These are phyloP conservation scores for Hexactinellida sp. DNA, from an alignment of 37 sponge, comb jelly and placozoan genomes.

Conservation along the genomic window DNA sequence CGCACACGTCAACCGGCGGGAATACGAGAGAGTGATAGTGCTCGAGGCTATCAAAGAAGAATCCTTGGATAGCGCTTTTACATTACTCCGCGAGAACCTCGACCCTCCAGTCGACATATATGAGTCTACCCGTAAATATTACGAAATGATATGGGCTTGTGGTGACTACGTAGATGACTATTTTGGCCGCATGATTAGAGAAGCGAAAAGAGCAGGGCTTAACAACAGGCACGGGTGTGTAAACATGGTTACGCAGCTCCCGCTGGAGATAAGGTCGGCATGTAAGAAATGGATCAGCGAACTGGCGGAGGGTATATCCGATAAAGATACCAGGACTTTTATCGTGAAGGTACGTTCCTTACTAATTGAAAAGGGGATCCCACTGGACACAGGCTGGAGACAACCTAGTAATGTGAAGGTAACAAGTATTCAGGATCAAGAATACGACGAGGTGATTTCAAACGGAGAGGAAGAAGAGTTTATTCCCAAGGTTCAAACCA, in stretches of 20 bases:
- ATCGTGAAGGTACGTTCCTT: neutral
- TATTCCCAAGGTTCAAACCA: neutral
- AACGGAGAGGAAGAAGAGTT: neutral
- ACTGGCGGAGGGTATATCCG: neutral
- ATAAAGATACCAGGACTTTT: neutral
- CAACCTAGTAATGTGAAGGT: neutral
- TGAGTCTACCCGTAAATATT: neutral
- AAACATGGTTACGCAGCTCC: neutral
- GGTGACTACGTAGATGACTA: slow-evolving; percentile 14
- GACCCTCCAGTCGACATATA: neutral
- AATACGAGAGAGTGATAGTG: neutral
- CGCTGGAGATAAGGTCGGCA: neutral
- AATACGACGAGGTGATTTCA: too few species aligned
- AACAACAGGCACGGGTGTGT: neutral
- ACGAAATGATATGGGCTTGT: neutral
- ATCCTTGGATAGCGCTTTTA: neutral
- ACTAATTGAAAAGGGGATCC: neutral
- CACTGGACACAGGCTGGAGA: neutral
- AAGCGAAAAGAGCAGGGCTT: neutral
- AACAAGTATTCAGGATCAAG: neutral
- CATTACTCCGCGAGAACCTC: neutral
- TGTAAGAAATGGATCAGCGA: neutral
- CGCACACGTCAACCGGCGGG: neutral
- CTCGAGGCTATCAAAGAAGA: slow-evolving; percentile 5
- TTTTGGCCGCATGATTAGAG: neutral